Percentiles rank a stretch among this genome's conserved stretches.
Evolutionary conservation across 37 sponge, comb jelly and placozoan species (phyloP).

Genomic region (Cladorhizidae sp.): DNA sequence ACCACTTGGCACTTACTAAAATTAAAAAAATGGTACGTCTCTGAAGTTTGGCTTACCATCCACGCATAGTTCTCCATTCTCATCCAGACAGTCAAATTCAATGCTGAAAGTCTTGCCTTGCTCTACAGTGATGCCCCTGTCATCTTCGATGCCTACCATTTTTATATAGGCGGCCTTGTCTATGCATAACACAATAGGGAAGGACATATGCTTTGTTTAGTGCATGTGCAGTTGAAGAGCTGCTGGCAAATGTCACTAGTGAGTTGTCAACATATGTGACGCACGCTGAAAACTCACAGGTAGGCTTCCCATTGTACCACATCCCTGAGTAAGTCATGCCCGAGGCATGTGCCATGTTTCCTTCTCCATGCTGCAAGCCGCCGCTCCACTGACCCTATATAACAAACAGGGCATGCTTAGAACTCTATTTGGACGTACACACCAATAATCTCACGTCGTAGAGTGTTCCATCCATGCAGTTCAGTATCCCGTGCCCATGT

Average conservation of each 20-base stretch:
- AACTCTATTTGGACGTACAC: too few relatives aligned
- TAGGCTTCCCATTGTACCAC: conserved; percentile 73
- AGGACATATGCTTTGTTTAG: too few relatives aligned
- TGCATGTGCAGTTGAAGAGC: too few relatives aligned
- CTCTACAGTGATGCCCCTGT: conserved; percentile 11
- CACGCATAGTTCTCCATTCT: conserved; percentile 22
- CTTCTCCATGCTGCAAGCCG: conserved; percentile 73
- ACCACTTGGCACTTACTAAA: too few relatives aligned
- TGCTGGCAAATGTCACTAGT: too few relatives aligned
- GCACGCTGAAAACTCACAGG: conserved; percentile 49
- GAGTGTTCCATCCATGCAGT: conserved; percentile 55
- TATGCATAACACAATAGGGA: too few relatives aligned
- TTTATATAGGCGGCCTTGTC: background rate
- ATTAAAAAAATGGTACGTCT: too few relatives aligned
- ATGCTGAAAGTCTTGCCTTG: conserved; percentile 61
- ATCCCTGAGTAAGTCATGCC: conserved; percentile 64
- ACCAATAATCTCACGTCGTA: conserved; percentile 63
- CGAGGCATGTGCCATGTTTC: conserved; percentile 56
- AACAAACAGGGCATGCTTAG: background rate
- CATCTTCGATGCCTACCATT: background rate
- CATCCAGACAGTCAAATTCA: conserved; percentile 52
- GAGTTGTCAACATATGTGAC: too few relatives aligned
- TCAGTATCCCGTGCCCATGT: conserved; percentile 79
- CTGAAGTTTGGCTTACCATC: conserved; percentile 28
- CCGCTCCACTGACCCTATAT: conserved; percentile 80